Conservation (phyloP, 2,797 vertebrate species). For the Leuciscus waleckii region DNA sequence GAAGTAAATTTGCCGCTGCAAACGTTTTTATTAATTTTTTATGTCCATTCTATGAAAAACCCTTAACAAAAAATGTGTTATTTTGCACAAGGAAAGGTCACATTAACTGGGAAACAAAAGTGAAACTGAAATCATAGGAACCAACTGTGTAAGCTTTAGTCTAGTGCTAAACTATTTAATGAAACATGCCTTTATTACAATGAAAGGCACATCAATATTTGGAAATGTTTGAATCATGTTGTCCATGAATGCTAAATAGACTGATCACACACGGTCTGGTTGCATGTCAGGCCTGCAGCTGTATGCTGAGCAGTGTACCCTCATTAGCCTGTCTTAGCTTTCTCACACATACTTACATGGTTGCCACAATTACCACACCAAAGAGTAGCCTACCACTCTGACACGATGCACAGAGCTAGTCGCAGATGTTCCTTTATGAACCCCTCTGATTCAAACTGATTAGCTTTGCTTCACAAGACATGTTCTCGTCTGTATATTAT, state of each 20-base stretch:
- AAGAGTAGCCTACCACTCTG: conserved; percentile 33
- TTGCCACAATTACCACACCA: conserved; percentile 47
- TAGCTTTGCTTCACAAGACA: background rate
- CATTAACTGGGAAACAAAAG: conserved; percentile 23
- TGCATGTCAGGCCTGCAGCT: conserved; percentile 39
- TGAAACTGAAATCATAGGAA: conserved; percentile 11
- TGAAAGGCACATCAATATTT: background rate
- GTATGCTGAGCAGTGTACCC: conserved; percentile 32
- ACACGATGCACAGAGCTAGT: conserved; percentile 26
- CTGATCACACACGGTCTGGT: background rate
- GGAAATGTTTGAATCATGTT: background rate
- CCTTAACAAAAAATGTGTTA: background rate
- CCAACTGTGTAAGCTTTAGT: background rate
- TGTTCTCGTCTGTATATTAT: background rate
- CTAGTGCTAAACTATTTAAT: too few relatives aligned
- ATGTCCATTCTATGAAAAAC: background rate
- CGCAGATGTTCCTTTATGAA: conserved; percentile 46
- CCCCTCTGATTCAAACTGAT: conserved; percentile 26
- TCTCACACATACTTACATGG: conserved; percentile 13
- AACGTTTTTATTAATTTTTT: background rate
- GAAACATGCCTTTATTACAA: background rate
- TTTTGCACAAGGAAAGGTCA: background rate
- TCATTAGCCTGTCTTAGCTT: conserved; percentile 38
- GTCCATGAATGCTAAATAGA: background rate
- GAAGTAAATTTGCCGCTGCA: background rate